phyloP scores from a whole-genome alignment of 2,888 invertebrate genomes.

The Latrodectus elegans region DNA sequence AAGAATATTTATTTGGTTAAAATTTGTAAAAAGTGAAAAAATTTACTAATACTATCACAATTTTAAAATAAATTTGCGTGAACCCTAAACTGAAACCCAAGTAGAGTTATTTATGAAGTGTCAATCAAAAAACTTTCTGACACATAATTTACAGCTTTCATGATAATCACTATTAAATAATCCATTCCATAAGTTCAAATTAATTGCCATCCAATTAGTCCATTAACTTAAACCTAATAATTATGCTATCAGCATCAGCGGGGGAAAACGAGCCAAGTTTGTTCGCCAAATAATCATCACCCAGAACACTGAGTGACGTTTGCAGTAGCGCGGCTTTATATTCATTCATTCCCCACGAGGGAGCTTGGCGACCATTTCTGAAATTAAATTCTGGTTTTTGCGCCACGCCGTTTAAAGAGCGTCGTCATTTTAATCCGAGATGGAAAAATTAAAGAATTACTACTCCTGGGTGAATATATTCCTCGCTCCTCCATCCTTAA shows the following conservation, averaged over 20 bases:
- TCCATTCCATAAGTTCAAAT: neutral
- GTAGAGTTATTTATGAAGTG: too few relatives aligned
- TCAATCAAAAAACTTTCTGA: too few relatives aligned
- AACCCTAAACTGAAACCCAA: too few relatives aligned
- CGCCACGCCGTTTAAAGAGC: neutral
- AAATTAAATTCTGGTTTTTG: constrained; percentile 58
- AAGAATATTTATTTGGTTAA: too few relatives aligned
- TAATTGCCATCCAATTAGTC: neutral
- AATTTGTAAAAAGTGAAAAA: too few relatives aligned
- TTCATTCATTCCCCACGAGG: neutral
- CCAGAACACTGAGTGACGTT: neutral
- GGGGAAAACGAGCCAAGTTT: neutral
- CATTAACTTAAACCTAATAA: neutral
- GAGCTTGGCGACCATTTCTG: constrained; percentile 6
- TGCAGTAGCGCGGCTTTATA: neutral
- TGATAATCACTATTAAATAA: neutral
- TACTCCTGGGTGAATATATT: constrained; percentile 49
- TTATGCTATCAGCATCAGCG: neutral
- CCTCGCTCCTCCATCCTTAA: constrained; percentile 27
- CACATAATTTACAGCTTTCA: too few relatives aligned
- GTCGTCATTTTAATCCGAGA: constrained; percentile 45
- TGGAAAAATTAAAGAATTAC: constrained; percentile 62
- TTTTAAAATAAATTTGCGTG: too few relatives aligned
- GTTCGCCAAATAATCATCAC: neutral
- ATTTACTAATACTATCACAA: too few relatives aligned